Base-by-base conservation (phyloP, 2,113 vertebrate genomes). In the Notechis scutatus region DNA sequence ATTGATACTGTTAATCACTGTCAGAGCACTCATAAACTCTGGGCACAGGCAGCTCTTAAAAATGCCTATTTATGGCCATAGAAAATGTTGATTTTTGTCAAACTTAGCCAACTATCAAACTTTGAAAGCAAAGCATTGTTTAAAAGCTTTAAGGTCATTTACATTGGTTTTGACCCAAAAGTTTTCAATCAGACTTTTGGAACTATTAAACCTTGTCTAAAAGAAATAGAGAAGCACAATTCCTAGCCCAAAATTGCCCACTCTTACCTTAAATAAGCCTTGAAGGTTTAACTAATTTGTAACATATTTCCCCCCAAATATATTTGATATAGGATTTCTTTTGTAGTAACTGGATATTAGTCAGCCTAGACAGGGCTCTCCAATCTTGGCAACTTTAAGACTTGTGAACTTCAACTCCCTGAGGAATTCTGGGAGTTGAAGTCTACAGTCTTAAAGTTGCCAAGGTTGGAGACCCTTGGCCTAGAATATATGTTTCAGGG, bases 401-500 rank as follows among this genome's bases (percentile, higher is more conserved):
- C 47, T 50, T 50, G 47, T 9, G 47, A 7, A 50, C 47, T 50
- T 50, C 47, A 50, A 50, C 47, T 50, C 47, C 47, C 47, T 50
- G 47, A 50, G 47, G 47, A 50, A 50, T 50, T 50, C 47, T 50
- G 47, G 47, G 47, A 50, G 47, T 50, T 50, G 47, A 50, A 50
- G 47, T 50, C 47, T 1, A 10, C 47, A 50, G 47, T 50, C 47
- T 50, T 50, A 50, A 50, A 50, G 47, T 50, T 50, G 47, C 47
- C 47, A 50, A 9, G 47, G 8, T 50, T 50, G 47, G 47, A 50
- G 47, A 9, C 47, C 47, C 8, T 50, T 50, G 47, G 45, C 45
- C n/a, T 14, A 42, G 92, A 39, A 57, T 93, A 90, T 93, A 86
- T 57, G 42, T 59, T 90, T 93, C 61, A 86, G 74, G 88, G 42